Base-by-base conservation (phyloP, 1,140 invertebrate genomes). In the Riptortus pedestris region DNA sequence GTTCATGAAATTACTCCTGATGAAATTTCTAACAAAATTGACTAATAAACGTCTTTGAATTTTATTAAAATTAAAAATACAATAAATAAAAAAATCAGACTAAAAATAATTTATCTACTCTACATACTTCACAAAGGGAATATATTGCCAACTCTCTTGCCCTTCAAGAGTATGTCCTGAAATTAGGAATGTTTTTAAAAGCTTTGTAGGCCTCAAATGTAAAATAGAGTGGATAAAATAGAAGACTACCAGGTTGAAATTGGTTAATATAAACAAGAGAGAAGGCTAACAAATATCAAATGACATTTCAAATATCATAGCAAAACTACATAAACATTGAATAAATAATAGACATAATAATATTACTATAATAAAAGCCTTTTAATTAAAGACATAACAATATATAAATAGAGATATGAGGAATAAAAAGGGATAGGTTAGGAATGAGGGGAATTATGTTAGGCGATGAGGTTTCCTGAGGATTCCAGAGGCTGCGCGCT, bases 331-430 rank as follows among this genome's bases (percentile, higher is more conserved):
- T 7, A 38, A 14, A 38, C 5, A 38, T 38, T 38, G 5, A 38
- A 38, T 38, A 38, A 38, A 38, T 38, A 38, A 38, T 38, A 14
- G 5, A 14, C 5, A 38, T 38, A 38, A 38, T 38, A 38, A 38
- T 38, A 38, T 38, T 38, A n/a, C n/a, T n/a, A n/a, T n/a, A 38
- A 38, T 38, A 38, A 38, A 38, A 38, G 31, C 31, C 31, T 7
- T 7, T n/a, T 38, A 38, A 38, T 38, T 7, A 38, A 38, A 38
- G 14, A 38, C 31, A 51, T 51, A 51, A 20, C 48, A 51, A 51
- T 22, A 51, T 51, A 51, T 51, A 51, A 20, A 51, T 18, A 45
- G 43, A 45, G 43, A 14, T 45, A 45, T 45, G 43, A n/a, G 18
- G 43, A 20, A 22, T 38, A 51, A 51, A 20, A 51, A 20, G 3